phyloP scores from a whole-genome alignment of 2,113 vertebrate genomes.

The Psammodynastes pulverulentus region DNA sequence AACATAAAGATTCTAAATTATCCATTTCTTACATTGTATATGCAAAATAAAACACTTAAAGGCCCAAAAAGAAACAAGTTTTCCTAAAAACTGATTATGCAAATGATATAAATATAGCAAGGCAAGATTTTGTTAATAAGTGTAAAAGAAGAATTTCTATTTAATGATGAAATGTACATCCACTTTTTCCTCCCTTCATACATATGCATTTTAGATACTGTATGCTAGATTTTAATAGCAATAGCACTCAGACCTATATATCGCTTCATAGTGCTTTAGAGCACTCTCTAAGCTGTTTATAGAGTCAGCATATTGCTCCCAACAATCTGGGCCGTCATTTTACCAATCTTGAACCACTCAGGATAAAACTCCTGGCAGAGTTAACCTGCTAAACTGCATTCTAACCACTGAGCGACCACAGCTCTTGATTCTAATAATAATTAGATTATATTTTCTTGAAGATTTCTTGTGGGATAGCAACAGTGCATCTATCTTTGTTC shows the following conservation, averaged over 20 bases:
- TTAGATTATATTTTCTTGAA: no score
- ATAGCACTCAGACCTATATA: background rate
- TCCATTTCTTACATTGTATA: background rate
- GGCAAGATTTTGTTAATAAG: background rate
- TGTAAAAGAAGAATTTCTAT: background rate
- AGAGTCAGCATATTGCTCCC: background rate
- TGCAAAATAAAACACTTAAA: conserved; percentile 1
- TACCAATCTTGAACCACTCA: background rate
- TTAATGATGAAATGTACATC: background rate
- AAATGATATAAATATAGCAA: background rate
- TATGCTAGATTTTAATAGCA: background rate
- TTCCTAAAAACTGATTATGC: background rate
- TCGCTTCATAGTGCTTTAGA: background rate
- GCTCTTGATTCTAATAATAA: no score
- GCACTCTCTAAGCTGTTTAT: background rate
- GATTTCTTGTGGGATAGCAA: no score
- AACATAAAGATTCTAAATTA: background rate
- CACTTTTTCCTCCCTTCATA: background rate
- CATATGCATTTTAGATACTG: background rate
- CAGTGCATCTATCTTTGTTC: no score
- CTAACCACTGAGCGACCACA: no score
- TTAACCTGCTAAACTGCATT: no score
- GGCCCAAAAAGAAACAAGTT: background rate
- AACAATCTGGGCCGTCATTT: background rate
- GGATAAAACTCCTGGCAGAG: background rate